phyloP scores from a whole-genome alignment of 2,888 invertebrate genomes.

The Trisateles emortualis region DNA sequence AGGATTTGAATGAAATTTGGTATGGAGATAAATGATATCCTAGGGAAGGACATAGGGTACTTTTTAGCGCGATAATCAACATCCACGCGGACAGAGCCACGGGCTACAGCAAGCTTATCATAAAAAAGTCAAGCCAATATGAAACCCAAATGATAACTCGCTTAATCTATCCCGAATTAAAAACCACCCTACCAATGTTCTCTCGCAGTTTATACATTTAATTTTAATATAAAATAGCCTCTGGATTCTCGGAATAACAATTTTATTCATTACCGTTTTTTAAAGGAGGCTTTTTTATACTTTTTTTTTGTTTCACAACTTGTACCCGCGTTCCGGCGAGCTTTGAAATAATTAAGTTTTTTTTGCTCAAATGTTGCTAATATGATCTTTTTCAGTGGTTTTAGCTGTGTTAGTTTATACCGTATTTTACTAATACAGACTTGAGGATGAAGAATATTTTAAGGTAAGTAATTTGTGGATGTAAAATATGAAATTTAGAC shows the following conservation, averaged over 20 bases:
- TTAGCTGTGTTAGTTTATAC: constrained; percentile 3
- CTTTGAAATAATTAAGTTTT: constrained; percentile 18
- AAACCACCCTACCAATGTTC: not conserved
- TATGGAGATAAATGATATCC: too few relatives aligned
- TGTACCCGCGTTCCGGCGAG: constrained; percentile 5
- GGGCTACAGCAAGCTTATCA: not conserved
- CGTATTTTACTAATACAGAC: not conserved
- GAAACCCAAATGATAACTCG: not conserved
- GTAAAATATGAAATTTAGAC: too few relatives aligned
- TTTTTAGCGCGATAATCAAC: too few relatives aligned
- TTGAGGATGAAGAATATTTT: not conserved
- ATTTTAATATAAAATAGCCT: constrained; percentile 17
- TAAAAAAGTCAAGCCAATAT: not conserved
- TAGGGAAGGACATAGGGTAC: too few relatives aligned
- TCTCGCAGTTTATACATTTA: constrained; percentile 6
- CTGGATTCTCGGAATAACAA: constrained; percentile 20
- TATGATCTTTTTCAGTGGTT: constrained; percentile 7
- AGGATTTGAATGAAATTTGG: too few relatives aligned
- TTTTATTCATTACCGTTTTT: constrained; percentile 31
- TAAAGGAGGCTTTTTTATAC: constrained; percentile 14
- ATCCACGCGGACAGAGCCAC: too few relatives aligned
- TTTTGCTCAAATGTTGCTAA: constrained; percentile 15
- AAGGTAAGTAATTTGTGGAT: too few relatives aligned
- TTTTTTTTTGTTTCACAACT: constrained; percentile 4
- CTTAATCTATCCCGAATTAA: not conserved